These are phyloP conservation scores for Conus betulinus DNA, from an alignment of 1,140 invertebrate genomes.

Conservation along the genomic window DNA sequence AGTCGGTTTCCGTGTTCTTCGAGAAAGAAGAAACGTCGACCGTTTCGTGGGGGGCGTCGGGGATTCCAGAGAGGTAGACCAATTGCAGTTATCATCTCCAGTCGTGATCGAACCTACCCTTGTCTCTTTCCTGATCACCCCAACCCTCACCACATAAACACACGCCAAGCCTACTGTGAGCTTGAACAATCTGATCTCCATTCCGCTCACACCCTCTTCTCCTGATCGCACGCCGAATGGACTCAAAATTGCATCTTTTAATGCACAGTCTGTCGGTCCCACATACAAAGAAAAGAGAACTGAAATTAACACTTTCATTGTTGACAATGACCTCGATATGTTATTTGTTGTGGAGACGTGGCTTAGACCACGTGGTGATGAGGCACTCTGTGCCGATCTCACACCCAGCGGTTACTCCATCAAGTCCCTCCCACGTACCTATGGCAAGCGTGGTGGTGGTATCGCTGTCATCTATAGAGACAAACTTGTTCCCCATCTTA, in stretches of 20 bases:
- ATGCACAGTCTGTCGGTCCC: slow-evolving; percentile 12
- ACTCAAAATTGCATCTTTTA: not conserved
- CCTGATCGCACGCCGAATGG: not conserved
- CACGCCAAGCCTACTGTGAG: not conserved
- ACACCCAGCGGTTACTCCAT: too few relatives aligned
- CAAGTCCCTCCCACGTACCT: too few relatives aligned
- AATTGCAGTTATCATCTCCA: not conserved
- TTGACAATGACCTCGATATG: not conserved
- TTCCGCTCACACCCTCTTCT: not conserved
- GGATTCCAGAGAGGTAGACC: not conserved
- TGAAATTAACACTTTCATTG: not conserved
- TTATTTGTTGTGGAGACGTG: not conserved
- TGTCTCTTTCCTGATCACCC: not conserved
- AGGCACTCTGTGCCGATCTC: not conserved
- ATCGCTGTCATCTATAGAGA: too few relatives aligned
- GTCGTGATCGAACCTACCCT: not conserved
- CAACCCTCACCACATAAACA: not conserved
- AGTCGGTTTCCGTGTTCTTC: not conserved
- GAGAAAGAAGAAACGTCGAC: not conserved
- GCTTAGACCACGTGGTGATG: not conserved
- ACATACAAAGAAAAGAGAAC: not conserved
- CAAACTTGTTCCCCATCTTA: too few relatives aligned
- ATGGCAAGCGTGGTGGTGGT: too few relatives aligned
- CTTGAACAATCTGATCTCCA: not conserved
- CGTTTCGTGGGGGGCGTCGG: not conserved